Percentiles rank a stretch among this genome's conserved stretches.
Conservation (phyloP, 2,797 vertebrate genomes). For the Sebastes cheni region DNA sequence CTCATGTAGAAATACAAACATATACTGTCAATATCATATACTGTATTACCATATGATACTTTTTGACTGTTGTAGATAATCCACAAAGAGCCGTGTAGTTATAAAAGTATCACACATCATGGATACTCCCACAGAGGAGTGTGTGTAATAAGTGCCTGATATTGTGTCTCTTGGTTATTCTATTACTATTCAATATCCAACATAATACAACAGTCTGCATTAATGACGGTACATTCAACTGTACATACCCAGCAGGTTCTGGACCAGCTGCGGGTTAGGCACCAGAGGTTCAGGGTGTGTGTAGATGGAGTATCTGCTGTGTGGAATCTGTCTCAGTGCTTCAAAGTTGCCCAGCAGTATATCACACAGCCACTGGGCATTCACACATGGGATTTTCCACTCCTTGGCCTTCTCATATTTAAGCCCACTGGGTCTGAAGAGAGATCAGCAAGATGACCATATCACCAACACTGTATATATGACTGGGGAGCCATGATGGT, state of each 20-base stretch:
- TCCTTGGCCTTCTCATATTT: conserved; percentile 98
- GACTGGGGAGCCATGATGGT: neutral
- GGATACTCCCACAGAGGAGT: neutral
- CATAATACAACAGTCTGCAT: neutral
- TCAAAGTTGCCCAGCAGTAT: conserved; percentile 95
- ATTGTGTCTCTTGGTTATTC: neutral
- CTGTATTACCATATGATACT: neutral
- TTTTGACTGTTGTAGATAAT: neutral
- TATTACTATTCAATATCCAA: neutral
- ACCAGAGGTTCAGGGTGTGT: conserved; percentile 89
- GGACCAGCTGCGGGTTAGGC: conserved; percentile 89
- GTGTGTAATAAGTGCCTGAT: neutral
- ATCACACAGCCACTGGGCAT: conserved; percentile 96
- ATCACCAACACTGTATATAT: neutral
- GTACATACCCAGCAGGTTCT: conserved; percentile 88
- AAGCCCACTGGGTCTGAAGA: conserved; percentile 86
- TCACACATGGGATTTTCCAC: conserved; percentile 97
- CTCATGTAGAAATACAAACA: neutral
- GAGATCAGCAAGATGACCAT: neutral
- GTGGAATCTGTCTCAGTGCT: conserved; percentile 91
- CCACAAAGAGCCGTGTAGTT: neutral
- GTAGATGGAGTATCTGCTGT: conserved; percentile 89
- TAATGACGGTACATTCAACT: neutral
- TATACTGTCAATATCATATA: neutral
- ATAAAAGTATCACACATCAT: neutral